Evolutionary conservation across 1,140 invertebrate genomes (phyloP).

Genomic region (Ctenoplectra terminalis): DNA sequence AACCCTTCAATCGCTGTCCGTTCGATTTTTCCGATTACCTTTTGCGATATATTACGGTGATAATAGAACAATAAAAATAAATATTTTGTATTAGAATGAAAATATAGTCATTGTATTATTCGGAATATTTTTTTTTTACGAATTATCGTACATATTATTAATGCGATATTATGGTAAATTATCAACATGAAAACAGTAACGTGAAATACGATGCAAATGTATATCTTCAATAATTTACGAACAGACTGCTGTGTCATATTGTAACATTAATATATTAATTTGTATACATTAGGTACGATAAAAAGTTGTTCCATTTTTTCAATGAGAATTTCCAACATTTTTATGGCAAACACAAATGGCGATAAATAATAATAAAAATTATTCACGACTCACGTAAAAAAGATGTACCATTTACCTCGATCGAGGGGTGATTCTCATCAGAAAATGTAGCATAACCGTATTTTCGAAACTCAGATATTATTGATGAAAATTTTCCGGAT

Average conservation of each 20-base stretch:
- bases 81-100: neutral
- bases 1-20: neutral
- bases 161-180: neutral
- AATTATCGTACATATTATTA: neutral
- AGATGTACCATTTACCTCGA: neutral
- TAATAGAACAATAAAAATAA: neutral
- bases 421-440: rapidly evolving
- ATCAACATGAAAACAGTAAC: neutral
- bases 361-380: neutral
- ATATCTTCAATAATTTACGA: no score
- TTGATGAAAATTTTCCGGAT: neutral
- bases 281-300: neutral
- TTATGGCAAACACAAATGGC: no score
- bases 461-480: neutral
- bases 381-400: neutral
- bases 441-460: neutral
- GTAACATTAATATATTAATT: neutral
- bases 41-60: neutral
- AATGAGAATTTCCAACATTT: neutral
- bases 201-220: neutral
- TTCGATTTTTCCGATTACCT: slow-evolving; percentile 12
- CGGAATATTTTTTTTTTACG: no score
- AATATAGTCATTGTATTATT: neutral
- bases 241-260: neutral
- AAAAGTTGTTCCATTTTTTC: neutral